phyloP scores from a whole-genome alignment of 2,113 vertebrate genomes.

The Mirounga angustirostris region DNA sequence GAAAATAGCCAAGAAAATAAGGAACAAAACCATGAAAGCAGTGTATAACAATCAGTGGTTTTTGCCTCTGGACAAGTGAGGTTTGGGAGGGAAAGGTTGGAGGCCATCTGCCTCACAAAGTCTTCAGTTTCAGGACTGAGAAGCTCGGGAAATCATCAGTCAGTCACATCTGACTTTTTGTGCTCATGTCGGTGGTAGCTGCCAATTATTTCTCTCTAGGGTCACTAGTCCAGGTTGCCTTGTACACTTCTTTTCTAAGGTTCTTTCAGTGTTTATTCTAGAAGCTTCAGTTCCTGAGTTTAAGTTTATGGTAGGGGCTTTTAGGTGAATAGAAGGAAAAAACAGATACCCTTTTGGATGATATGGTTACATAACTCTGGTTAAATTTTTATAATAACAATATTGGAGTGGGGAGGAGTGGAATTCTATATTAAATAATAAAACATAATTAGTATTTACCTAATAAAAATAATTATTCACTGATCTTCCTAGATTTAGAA shows the following conservation, averaged over 20 bases:
- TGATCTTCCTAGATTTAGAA: slow-evolving; percentile 26
- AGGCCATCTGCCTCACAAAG: background rate
- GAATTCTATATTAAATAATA: background rate
- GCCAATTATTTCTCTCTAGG: background rate
- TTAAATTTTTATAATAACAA: background rate
- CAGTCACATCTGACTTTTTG: background rate
- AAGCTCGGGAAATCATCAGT: background rate
- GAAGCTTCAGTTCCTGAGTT: background rate
- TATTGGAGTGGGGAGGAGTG: background rate
- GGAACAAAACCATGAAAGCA: background rate
- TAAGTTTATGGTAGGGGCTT: background rate
- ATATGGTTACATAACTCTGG: background rate
- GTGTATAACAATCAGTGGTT: background rate
- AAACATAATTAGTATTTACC: background rate
- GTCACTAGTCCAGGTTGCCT: background rate
- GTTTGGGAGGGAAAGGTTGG: background rate
- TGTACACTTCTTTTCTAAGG: background rate
- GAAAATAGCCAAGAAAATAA: background rate
- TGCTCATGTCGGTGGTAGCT: background rate
- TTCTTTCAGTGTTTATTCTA: background rate
- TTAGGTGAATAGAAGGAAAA: background rate
- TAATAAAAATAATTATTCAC: background rate
- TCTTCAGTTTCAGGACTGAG: background rate
- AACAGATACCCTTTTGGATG: background rate
- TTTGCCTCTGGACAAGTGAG: background rate